Base-by-base conservation (phyloP, 2,888 invertebrate genomes). In the Terebella lapidaria region DNA sequence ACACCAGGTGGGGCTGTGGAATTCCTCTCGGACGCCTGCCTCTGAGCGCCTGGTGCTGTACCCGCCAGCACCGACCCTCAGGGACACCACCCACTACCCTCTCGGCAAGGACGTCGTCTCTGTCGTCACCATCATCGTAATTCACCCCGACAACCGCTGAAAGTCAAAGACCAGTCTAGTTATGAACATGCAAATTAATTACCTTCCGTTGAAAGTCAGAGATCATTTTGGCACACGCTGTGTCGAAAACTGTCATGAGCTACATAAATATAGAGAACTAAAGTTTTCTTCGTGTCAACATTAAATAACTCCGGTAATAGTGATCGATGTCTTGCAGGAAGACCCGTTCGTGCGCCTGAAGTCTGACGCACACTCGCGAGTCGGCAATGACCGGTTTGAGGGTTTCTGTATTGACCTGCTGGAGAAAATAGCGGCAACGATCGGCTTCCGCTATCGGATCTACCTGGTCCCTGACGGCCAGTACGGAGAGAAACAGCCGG, bases 321-420 rank as follows among this genome's bases (percentile, higher is more conserved):
- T n/a, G n/a, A n/a, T n/a, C n/a, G n/a, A n/a, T n/a, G n/a, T n/a
- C 10, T 15, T 49, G 5, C 63, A 74, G 76, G 76, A 73, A 59
- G 67, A 65, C 46, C 76, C 76, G 1, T 77, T 76, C 60, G 72
- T 73, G 25, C 74, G 72, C 74, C 62, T 64, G 26, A 74, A 72
- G 59, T 47, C 70, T 27, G 74, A 74, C 28, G 20, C 28, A 15
- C 5, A 54, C 58, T 67, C 18, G 61, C 65, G 69, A 25, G 59
- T 59, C 1, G 76, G 76, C 3, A 77, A 77, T 65, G 73, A 71
- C 59, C 62, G 67, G 18, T 78, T 69, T 63, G 74, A 77, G 57
- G 79, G 79, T 0, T 78, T 72, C 63, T 74, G 75, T 25, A 72
- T 78, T 10, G 78, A 78, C 58, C 70, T 79, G 4, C 71, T 79